phyloP scores from a whole-genome alignment of 2,113 vertebrate genomes.

The Paedocypris sp. region DNA sequence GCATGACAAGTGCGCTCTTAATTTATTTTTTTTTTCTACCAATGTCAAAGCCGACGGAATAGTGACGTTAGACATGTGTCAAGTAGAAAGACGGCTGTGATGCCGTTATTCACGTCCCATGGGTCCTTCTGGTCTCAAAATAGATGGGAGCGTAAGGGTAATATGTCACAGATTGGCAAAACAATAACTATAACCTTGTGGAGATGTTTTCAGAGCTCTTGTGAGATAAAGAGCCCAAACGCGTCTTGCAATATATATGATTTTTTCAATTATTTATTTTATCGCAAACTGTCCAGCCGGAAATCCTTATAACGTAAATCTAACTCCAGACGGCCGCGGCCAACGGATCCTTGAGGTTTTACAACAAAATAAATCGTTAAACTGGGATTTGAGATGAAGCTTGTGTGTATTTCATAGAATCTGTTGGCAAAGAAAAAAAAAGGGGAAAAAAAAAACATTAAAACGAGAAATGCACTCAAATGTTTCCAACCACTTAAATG shows the following conservation, averaged over 20 bases:
- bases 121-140: conserved; percentile 6
- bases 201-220: not conserved
- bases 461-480: no score
- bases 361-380: not conserved
- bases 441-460: no score
- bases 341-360: not conserved
- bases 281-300: not conserved
- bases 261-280: not conserved
- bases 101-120: not conserved
- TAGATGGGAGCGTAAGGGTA: not conserved
- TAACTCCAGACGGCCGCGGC: not conserved
- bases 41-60: conserved; percentile 15
- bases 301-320: not conserved
- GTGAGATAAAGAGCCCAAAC: not conserved
- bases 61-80: not conserved
- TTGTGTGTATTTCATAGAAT: not conserved
- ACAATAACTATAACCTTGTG: not conserved
- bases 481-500: no score
- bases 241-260: not conserved
- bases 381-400: not conserved
- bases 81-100: not conserved
- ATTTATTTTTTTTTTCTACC: conserved; percentile 11
- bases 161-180: conserved; percentile 3
- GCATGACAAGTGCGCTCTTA: conserved; percentile 12
- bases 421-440: not conserved